phyloP scores from a whole-genome alignment of 2,113 vertebrate genomes.

The Calcarius ornatus region DNA sequence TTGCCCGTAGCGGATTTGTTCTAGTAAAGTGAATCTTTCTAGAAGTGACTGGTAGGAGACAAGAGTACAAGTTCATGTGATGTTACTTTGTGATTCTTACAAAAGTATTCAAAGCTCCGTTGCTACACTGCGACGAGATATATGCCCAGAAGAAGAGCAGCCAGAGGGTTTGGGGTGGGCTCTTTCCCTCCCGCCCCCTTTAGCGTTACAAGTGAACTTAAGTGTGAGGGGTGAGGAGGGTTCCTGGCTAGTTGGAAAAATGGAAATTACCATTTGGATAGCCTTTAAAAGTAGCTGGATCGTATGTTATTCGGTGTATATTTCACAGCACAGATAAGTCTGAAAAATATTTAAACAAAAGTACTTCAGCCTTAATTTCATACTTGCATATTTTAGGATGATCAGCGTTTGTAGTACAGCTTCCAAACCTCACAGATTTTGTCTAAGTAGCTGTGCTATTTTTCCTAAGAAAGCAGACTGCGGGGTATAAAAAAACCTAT shows the following conservation, averaged over 20 bases:
- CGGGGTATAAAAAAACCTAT: not conserved
- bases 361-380: not conserved
- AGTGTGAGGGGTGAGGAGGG: not conserved
- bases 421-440: not conserved
- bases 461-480: not conserved
- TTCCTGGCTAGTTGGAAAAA: constrained; percentile 10
- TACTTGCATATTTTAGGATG: not conserved
- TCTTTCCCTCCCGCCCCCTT: not conserved
- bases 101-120: constrained; percentile 40
- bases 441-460: not conserved
- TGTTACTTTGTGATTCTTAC: constrained; percentile 51
- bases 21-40: constrained; percentile 69
- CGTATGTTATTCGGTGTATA: not conserved
- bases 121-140: not conserved
- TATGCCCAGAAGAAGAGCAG: not conserved
- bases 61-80: constrained; percentile 59
- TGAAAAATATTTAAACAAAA: constrained; percentile 17
- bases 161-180: not conserved
- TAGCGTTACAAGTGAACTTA: not conserved
- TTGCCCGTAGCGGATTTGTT: constrained; percentile 67
- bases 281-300: constrained; percentile 22
- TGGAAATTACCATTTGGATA: constrained; percentile 27
- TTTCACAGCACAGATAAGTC: not conserved
- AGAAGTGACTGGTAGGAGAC: constrained; percentile 64
- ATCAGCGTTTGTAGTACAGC: not conserved